Evolutionary conservation across 2,113 vertebrate species (phyloP), one percentile per base, ranked within the genome.

Genomic region (Tangachromis dhanisi): DNA sequence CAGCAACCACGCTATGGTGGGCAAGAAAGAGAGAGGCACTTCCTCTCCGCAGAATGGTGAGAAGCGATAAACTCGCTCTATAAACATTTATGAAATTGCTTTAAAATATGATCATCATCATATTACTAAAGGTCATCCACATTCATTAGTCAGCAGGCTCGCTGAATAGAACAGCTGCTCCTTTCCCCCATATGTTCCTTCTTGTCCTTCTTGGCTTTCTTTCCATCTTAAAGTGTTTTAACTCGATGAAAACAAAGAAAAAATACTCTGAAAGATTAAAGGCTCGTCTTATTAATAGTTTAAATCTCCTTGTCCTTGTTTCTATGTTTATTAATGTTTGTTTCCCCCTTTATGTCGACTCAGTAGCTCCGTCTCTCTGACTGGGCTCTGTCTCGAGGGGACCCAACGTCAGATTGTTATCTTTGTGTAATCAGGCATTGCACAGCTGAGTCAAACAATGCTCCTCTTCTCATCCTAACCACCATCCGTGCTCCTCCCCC

Each of bases 391-490:
- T 90, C 92, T 93, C 79, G 8, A 55, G 87, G 90, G 92, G 80
- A 71, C 53, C 83, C 59, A 3, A 63, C 83, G 38, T 87, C 87
- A 86, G 92, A 94, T 92, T 93, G 91, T 95, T 94, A 94, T 95
- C 89, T 94, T 83, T 95, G 94, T 94, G 87, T 94, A 95, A 95
- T 95, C 93, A 92, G 84, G 88, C 92, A 80, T 89, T 31, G 83
- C 91, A 86, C 91, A 93, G 90, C 92, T 92, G 92, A 91, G 92
- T 85, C 40, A 6, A 86, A 90, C 89, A 92, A 93, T 84, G 68
- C 87, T 71, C 80, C 31, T 63, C 82, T 82, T 86, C 83, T 76
- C 33, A 61, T 90, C 81, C 80, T 14, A 54, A 76, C 86, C 73
- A 45, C 19, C 2, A 24, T 29, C 79, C 68, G 2, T 29, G 78